These are phyloP conservation scores for Pyrrhopygopsis socrates DNA, from an alignment of 2,888 invertebrate species.

Conservation along the genomic window DNA sequence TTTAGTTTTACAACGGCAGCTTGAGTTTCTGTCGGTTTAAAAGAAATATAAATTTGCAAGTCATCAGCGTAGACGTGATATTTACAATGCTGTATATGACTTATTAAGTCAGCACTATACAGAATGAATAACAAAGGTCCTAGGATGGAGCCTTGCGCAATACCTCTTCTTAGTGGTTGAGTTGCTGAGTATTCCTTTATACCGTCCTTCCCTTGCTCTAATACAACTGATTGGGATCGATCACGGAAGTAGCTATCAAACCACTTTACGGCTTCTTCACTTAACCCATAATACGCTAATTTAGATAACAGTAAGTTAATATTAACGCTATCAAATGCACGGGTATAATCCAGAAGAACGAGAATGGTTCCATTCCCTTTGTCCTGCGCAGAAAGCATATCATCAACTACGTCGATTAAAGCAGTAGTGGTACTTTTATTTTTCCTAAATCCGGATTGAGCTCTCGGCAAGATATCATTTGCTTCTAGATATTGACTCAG, in stretches of 20 bases:
- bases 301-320: neutral
- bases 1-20: neutral
- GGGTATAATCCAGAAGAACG: too few species aligned
- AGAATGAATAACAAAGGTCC: slow-evolving; percentile 68
- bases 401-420: slow-evolving; percentile 58
- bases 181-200: neutral
- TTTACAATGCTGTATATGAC: slow-evolving; percentile 33
- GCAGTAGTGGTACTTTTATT: slow-evolving; percentile 44
- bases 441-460: slow-evolving; percentile 44
- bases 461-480: slow-evolving; percentile 17
- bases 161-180: neutral
- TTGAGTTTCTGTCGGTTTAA: neutral
- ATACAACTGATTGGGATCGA: too few species aligned
- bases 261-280: too few species aligned
- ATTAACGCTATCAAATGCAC: neutral
- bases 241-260: too few species aligned
- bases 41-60: slow-evolving; percentile 43
- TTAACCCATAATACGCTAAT: neutral
- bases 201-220: neutral
- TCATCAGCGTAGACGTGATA: slow-evolving; percentile 70
- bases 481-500: slow-evolving; percentile 59
- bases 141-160: slow-evolving; percentile 55
- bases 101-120: slow-evolving; percentile 54
- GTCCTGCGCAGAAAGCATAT: slow-evolving; percentile 64
- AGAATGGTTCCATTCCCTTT: slow-evolving; percentile 51